Evolutionary conservation across 2,113 vertebrate species (phyloP).

Genomic region (Plestiodon gilberti): DNA sequence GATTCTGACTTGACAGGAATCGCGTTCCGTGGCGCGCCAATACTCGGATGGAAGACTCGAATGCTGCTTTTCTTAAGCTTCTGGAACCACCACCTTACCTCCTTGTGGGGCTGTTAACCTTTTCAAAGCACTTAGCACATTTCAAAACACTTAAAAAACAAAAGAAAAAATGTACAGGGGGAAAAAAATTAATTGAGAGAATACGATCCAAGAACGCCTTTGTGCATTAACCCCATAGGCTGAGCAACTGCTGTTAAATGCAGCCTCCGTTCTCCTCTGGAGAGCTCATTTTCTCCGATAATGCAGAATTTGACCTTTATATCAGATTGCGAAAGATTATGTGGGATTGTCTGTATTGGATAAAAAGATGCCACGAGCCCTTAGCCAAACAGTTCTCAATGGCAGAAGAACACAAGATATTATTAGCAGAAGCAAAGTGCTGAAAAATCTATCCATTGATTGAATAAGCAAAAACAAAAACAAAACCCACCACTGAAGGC

Average conservation of each 20-base stretch:
- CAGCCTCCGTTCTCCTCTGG: not conserved
- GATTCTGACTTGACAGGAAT: slow-evolving; percentile 60
- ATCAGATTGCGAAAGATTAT: not conserved
- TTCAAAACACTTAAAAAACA: not conserved
- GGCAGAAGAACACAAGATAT: not conserved
- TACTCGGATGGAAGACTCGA: slow-evolving; percentile 19
- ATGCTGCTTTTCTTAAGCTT: slow-evolving; percentile 34
- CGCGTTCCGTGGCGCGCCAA: slow-evolving; percentile 26
- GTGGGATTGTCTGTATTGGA: not conserved
- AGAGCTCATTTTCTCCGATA: not conserved
- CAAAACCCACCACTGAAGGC: too few species aligned
- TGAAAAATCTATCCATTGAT: not conserved
- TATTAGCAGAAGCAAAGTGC: not conserved
- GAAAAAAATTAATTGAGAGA: not conserved
- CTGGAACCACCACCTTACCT: not conserved
- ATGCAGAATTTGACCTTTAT: not conserved
- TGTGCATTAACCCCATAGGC: not conserved
- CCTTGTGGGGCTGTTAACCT: not conserved
- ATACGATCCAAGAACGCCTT: not conserved
- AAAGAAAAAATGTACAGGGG: not conserved
- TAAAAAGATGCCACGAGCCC: not conserved
- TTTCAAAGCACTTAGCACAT: not conserved
- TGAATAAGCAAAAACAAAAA: too few species aligned
- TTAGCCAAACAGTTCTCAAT: not conserved
- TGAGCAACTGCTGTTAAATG: not conserved